Evolutionary conservation across 2,888 invertebrate genomes (phyloP).

Genomic region (Scrobipalpa atriplicella): DNA sequence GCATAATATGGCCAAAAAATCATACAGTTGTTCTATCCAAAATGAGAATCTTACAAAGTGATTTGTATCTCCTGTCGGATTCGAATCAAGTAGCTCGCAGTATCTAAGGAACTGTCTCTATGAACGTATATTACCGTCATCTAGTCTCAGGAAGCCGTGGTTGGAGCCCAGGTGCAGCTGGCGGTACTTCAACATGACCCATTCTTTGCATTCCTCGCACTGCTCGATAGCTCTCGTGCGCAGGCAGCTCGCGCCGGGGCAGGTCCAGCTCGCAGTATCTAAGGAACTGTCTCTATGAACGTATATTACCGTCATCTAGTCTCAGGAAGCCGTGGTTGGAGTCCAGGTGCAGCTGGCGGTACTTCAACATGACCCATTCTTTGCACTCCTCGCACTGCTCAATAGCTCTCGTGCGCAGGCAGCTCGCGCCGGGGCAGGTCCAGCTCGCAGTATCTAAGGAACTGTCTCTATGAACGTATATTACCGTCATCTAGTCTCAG

Average conservation of each 20-base stretch:
- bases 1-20: too few relatives aligned
- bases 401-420: constrained; percentile 79
- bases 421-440: too few relatives aligned
- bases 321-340: constrained; percentile 86
- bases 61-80: too few relatives aligned
- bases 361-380: constrained; percentile 87
- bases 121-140: constrained; percentile 80
- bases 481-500: constrained; percentile 83
- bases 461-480: not conserved
- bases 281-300: not conserved
- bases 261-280: too few relatives aligned
- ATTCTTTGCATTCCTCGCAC: constrained; percentile 86
- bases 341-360: constrained; percentile 84
- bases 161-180: constrained; percentile 85
- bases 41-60: too few relatives aligned
- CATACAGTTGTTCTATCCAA: too few relatives aligned
- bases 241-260: too few relatives aligned
- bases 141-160: constrained; percentile 84
- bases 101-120: too few relatives aligned
- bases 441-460: not conserved
- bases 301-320: constrained; percentile 79
- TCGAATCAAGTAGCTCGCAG: too few relatives aligned
- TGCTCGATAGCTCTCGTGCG: constrained; percentile 82
- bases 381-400: constrained; percentile 86
- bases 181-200: constrained; percentile 87